Evolutionary conservation across 2,113 vertebrate species (phyloP), one percentile per base, ranked within the genome.

Genomic region (Cottus gobio): DNA sequence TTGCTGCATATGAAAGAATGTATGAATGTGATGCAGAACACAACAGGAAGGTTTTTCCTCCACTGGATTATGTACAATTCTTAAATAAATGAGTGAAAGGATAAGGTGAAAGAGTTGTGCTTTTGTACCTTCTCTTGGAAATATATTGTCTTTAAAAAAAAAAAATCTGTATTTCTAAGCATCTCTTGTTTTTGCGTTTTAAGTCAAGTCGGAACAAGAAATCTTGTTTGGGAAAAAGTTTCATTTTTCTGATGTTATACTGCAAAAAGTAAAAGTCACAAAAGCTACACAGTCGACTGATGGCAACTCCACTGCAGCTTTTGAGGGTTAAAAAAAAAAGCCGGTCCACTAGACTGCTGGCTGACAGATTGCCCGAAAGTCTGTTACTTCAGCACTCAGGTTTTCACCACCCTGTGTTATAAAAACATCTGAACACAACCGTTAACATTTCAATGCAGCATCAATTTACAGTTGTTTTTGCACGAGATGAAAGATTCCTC

Each of bases 401-500:
- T 77, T 89, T 79, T 89, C 77, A 84, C 48, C 80, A 30, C 58
- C 34, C 48, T 9, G 66, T 28, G 39, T 58, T 68, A 4, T 7
- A 42, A 11, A 76, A 85, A 74, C 65, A 5, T 75, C 68, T 61
- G 50, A 73, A 58, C 68, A 52, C 54, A 82, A 84, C 65, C 80
- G 31, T 58, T 63, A 52, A 70, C n/a, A 22, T 83, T 84, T 86
- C 81, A 69, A 13, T 37, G 8, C 37, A 24, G 54, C 60, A 37
- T 85, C 63, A 30, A 0, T 7, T 52, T 26, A 28, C 66, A 50
- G 56, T 71, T 77, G 57, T 86, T 90, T 82, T 76, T 46, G 9
- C 72, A 70, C n/a, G 16, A 50, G 80, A 85, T 85, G 66, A 61
- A 34, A 68, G 82, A 71, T 82, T 68, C 74, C 86, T 90, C 75